Conservation (phyloP, 1,140 invertebrate genomes). For the Caerostris darwini region DNA sequence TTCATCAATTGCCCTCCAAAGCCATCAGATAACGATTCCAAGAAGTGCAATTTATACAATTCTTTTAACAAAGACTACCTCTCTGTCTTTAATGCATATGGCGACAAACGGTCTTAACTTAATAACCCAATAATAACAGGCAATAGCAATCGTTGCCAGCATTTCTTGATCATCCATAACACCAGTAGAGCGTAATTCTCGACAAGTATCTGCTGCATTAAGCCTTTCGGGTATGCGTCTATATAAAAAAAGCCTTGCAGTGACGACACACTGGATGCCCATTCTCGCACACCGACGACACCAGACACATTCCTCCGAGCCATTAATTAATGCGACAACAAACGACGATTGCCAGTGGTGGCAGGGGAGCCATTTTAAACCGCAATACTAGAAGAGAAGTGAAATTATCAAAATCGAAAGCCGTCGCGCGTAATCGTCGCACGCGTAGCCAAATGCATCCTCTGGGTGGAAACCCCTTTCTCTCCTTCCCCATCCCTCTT, state of each 20-base stretch:
- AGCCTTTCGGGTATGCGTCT: neutral
- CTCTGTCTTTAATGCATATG: neutral
- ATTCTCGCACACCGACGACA: neutral
- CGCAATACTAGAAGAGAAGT: slow-evolving; percentile 50
- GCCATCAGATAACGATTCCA: neutral
- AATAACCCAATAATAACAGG: neutral
- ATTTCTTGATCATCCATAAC: slow-evolving; percentile 1
- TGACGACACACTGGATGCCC: slow-evolving; percentile 27
- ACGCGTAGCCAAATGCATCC: slow-evolving; percentile 31
- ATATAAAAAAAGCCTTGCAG: neutral
- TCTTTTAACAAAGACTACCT: neutral
- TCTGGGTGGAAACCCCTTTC: slow-evolving; percentile 8
- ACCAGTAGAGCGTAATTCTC: slow-evolving; percentile 14
- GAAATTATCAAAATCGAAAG: slow-evolving; percentile 70
- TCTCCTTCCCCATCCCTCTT: neutral
- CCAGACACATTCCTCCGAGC: slow-evolving; percentile 2
- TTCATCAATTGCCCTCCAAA: neutral
- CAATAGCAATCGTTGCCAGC: neutral
- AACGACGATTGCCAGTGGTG: slow-evolving; percentile 48
- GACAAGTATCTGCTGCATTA: slow-evolving; percentile 1
- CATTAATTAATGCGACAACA: slow-evolving; percentile 75
- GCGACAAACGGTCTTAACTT: neutral
- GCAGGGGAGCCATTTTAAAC: slow-evolving; percentile 69
- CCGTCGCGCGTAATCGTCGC: slow-evolving; percentile 52
- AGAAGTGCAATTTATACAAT: neutral